These are phyloP conservation scores for Chlorodrepanis virens DNA, from an alignment of 2,113 vertebrate species.

Conservation along the genomic window DNA sequence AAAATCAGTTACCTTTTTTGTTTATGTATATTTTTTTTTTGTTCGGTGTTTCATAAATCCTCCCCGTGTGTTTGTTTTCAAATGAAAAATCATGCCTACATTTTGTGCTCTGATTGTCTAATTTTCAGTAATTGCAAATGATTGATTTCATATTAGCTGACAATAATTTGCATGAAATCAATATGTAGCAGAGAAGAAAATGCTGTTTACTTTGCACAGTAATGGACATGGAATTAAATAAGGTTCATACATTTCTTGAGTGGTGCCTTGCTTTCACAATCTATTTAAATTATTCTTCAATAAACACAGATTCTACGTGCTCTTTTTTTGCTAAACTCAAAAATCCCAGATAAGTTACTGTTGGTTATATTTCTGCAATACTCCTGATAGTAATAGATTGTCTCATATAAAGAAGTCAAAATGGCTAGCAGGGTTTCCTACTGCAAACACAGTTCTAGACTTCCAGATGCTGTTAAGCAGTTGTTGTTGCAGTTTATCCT, in stretches of 20 bases:
- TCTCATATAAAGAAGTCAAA: not conserved
- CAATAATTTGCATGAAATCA: not conserved
- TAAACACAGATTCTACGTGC: not conserved
- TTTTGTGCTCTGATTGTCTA: not conserved
- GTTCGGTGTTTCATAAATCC: not conserved
- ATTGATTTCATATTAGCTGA: conserved; percentile 1
- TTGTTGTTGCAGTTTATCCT: not conserved
- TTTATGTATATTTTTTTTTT: not conserved
- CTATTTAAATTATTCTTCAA: not conserved
- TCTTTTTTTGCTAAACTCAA: not conserved
- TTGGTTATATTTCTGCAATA: not conserved
- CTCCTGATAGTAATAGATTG: not conserved
- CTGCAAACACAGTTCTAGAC: not conserved
- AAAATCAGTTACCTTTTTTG: not conserved
- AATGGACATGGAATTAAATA: not conserved
- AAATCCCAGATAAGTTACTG: not conserved
- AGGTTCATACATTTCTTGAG: not conserved
- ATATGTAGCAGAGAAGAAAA: not conserved
- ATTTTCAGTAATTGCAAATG: conserved; percentile 14
- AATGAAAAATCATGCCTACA: not conserved
- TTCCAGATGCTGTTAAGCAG: not conserved
- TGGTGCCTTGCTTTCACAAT: not conserved
- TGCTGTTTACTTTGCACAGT: not conserved
- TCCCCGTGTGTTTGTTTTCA: not conserved
- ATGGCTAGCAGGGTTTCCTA: not conserved